phyloP scores from a whole-genome alignment of 2,113 vertebrate species.

The Otis tarda region DNA sequence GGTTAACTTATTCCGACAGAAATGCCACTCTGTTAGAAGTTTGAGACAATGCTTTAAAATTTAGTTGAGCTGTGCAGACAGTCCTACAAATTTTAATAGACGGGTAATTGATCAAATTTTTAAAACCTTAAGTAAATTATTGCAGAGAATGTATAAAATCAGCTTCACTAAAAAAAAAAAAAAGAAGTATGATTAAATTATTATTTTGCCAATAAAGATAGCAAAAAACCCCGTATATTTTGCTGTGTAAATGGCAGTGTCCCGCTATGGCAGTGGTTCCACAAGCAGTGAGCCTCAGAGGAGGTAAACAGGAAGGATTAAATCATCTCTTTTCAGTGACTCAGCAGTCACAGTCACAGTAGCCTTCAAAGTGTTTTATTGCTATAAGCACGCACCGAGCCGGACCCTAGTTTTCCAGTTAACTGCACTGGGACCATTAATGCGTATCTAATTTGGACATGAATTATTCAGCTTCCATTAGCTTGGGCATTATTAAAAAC shows the following conservation, averaged over 20 bases:
- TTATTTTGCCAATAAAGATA: not conserved
- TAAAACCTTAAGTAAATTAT: not conserved
- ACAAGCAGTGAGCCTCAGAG: not conserved
- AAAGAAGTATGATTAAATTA: not conserved
- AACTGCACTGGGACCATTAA: constrained; percentile 32
- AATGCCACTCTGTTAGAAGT: not conserved
- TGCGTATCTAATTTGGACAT: constrained; percentile 46
- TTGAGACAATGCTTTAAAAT: not conserved
- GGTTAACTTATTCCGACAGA: not conserved
- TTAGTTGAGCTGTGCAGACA: not conserved
- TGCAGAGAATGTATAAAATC: not conserved
- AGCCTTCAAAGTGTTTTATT: constrained; percentile 42
- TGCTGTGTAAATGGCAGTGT: not conserved
- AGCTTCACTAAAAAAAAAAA: not conserved
- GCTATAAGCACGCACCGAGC: not conserved
- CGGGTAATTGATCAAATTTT: not conserved
- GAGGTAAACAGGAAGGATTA: constrained; percentile 15
- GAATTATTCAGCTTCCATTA: constrained; percentile 58
- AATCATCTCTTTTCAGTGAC: constrained; percentile 35
- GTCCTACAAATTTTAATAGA: not conserved
- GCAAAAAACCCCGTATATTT: not conserved
- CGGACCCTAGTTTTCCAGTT: constrained; percentile 32
- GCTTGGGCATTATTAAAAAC: constrained; percentile 30
- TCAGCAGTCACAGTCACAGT: constrained; percentile 7
- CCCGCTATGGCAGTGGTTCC: not conserved